Evolutionary conservation across 2,797 vertebrate species (phyloP).

Genomic region (Clarias fuscus): DNA sequence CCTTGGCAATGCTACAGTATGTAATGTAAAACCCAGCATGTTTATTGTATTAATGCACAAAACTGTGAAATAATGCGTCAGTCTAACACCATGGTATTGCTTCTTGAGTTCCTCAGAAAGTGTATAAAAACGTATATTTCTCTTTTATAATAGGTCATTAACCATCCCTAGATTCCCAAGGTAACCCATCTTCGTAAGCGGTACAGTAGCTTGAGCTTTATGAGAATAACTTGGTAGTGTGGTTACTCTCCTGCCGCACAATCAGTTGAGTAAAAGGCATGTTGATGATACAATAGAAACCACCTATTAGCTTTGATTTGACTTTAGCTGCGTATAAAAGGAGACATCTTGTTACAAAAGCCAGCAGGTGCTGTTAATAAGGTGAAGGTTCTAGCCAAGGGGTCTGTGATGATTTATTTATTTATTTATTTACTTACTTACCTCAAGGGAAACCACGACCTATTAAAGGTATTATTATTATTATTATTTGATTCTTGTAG

Average conservation of each 20-base stretch:
- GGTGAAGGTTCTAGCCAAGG: background rate
- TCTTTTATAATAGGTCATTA: background rate
- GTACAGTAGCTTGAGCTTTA: no score
- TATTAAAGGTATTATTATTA: no score
- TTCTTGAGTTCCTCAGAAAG: background rate
- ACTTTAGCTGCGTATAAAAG: background rate
- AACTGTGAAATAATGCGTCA: no score
- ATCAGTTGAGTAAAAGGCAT: background rate
- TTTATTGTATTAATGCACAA: background rate
- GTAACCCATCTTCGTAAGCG: background rate
- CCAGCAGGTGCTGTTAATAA: background rate
- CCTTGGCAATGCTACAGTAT: background rate
- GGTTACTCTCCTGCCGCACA: no score
- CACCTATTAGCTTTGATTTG: background rate
- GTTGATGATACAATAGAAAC: background rate
- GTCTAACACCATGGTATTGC: no score
- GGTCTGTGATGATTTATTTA: background rate
- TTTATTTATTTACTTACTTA: background rate
- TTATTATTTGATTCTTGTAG: background rate
- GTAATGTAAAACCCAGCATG: background rate
- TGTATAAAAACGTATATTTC: background rate
- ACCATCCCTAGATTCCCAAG: background rate
- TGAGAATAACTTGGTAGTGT: no score
- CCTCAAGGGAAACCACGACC: background rate
- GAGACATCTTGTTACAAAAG: background rate